phyloP scores from a whole-genome alignment of 2,113 vertebrate species.

The Suncus etruscus region DNA sequence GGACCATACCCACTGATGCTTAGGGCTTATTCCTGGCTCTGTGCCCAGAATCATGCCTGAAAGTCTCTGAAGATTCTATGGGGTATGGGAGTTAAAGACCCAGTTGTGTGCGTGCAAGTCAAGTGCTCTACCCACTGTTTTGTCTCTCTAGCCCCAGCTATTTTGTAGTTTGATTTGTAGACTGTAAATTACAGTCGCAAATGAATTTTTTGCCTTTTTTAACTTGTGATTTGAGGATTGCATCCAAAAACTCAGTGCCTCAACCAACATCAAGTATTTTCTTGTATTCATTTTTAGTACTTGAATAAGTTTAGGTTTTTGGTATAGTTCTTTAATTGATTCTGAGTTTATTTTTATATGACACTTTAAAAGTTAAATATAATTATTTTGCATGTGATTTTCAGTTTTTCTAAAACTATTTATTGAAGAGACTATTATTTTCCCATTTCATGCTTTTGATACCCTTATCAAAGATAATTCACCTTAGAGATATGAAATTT shows the following conservation, averaged over 20 bases:
- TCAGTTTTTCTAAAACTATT: neutral
- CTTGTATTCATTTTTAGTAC: neutral
- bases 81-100: too few species aligned
- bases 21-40: too few species aligned
- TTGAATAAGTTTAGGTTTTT: neutral
- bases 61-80: too few species aligned
- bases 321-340: neutral
- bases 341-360: neutral
- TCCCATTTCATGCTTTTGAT: neutral
- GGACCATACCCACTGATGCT: too few species aligned
- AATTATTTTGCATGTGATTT: neutral
- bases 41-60: too few species aligned
- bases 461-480: neutral
- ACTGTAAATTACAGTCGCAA: neutral
- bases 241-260: neutral
- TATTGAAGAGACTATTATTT: neutral
- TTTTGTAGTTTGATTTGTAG: neutral
- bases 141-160: too few species aligned
- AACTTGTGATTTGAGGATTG: neutral
- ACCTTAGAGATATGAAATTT: neutral
- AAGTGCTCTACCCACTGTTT: too few species aligned
- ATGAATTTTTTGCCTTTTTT: neutral
- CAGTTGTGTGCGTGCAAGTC: too few species aligned
- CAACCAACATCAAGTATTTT: conserved; percentile 3
- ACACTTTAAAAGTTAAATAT: neutral